Evolutionary conservation across 2,888 invertebrate genomes (phyloP).

Genomic region (Abrostola tripartita): DNA sequence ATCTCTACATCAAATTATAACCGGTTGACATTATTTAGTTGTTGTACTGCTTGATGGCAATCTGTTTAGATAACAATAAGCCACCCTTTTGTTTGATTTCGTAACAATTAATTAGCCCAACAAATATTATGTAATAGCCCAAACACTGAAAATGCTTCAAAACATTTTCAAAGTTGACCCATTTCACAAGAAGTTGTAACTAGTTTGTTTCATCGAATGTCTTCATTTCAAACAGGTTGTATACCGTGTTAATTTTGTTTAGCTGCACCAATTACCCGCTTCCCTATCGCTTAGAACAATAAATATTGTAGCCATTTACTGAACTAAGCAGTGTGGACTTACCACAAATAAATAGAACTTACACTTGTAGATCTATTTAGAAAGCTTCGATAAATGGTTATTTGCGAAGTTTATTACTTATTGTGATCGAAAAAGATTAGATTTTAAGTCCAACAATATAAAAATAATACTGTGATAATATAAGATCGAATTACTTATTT

Average conservation of each 20-base stretch:
- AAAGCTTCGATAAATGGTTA: slow-evolving; percentile 22
- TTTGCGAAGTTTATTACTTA: slow-evolving; percentile 3
- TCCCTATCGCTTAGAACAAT: slow-evolving; percentile 55
- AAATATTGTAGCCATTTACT: slow-evolving; percentile 47
- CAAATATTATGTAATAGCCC: too few species aligned
- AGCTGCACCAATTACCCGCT: slow-evolving; percentile 56
- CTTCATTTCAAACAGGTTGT: slow-evolving; percentile 61
- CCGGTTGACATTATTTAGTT: too few species aligned
- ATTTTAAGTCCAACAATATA: too few species aligned
- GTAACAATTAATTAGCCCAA: too few species aligned
- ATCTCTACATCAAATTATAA: too few species aligned
- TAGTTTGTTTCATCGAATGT: slow-evolving; percentile 34
- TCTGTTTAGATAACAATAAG: too few species aligned
- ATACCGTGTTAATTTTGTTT: slow-evolving; percentile 62
- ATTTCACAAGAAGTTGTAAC: slow-evolving; percentile 34
- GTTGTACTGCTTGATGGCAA: too few species aligned
- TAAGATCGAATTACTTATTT: too few species aligned
- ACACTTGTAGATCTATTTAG: slow-evolving; percentile 21
- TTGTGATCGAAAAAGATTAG: not conserved
- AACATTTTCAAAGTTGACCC: slow-evolving; percentile 10
- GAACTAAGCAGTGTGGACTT: slow-evolving; percentile 28
- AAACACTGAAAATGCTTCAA: not conserved
- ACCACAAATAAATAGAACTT: slow-evolving; percentile 36
- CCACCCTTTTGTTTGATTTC: too few species aligned
- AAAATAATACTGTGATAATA: too few species aligned